Conservation (phyloP, 2,888 invertebrate species). For the Neoaliturus tenellus region DNA sequence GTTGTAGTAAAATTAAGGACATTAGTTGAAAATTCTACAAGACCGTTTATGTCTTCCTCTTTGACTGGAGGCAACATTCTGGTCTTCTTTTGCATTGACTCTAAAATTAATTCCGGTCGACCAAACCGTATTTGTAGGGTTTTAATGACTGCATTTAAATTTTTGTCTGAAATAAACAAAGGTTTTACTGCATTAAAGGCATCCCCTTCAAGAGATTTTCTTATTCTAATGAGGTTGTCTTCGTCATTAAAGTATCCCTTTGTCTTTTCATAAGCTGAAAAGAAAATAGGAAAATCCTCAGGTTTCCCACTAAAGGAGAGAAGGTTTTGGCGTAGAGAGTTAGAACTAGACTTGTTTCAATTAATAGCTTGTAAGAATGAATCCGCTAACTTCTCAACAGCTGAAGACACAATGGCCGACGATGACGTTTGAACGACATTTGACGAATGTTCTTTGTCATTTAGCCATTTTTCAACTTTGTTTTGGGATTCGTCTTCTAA, state of each 20-base stretch:
- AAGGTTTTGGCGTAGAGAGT: no score
- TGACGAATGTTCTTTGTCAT: no score
- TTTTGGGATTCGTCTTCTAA: no score
- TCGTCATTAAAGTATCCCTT: neutral
- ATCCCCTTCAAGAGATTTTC: neutral
- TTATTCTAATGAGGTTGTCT: neutral
- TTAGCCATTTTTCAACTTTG: no score
- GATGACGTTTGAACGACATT: no score
- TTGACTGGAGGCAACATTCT: neutral
- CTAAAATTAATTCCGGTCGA: neutral
- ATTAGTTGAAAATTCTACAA: slow-evolving; percentile 16
- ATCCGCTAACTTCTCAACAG: no score
- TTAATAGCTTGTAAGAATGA: no score
- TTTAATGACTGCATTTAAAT: neutral
- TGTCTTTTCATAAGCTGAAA: neutral
- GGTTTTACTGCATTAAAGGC: neutral
- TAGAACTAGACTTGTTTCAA: no score
- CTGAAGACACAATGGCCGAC: no score
- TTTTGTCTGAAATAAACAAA: no score
- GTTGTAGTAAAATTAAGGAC: slow-evolving; percentile 20
- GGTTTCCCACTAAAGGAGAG: no score
- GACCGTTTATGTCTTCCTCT: slow-evolving; percentile 6
- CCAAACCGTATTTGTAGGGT: neutral
- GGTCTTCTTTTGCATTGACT: neutral
- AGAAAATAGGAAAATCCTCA: neutral